Evolutionary conservation across 2,797 vertebrate species (phyloP).

Genomic region (Clamator glandarius): DNA sequence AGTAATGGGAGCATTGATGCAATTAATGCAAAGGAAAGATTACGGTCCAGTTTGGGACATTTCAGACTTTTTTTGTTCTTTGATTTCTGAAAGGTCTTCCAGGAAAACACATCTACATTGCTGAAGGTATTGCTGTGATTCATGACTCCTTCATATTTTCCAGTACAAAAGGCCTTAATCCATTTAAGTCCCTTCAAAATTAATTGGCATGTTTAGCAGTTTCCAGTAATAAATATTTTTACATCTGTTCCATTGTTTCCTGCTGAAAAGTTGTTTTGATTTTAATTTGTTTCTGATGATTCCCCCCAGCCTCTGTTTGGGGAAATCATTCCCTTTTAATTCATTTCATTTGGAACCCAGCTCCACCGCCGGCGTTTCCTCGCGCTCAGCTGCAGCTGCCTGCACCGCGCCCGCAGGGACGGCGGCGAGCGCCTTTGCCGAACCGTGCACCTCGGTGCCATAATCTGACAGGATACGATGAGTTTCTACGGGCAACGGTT

Average conservation of each 20-base stretch:
- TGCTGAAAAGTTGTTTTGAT: slow-evolving; percentile 48
- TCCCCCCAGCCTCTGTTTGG: slow-evolving; percentile 22
- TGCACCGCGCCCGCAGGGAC: background rate
- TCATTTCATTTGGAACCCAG: background rate
- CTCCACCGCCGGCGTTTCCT: background rate
- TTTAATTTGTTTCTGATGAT: slow-evolving; percentile 45
- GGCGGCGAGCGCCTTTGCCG: background rate
- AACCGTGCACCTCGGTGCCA: background rate
- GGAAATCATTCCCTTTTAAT: slow-evolving; percentile 14
- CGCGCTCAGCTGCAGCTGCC: background rate
- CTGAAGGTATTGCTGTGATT: slow-evolving; percentile 18
- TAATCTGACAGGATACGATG: rapidly evolving
- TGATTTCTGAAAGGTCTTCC: background rate
- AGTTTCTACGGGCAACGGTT: background rate
- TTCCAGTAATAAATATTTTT: slow-evolving; percentile 51
- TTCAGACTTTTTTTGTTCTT: background rate
- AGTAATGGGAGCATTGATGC: background rate
- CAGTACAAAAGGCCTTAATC: slow-evolving; percentile 11
- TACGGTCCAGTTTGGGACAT: background rate
- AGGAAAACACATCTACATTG: background rate
- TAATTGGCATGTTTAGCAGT: slow-evolving; percentile 41
- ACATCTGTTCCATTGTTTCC: slow-evolving; percentile 49
- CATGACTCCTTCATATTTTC: slow-evolving; percentile 1
- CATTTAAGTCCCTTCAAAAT: slow-evolving; percentile 30
- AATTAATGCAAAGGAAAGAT: background rate